A percentile compares a stretch with the other conserved stretches of the same genome.
These are phyloP conservation scores for Cybosia mesomella DNA, from an alignment of 2,888 invertebrate genomes.

Conservation along the genomic window DNA sequence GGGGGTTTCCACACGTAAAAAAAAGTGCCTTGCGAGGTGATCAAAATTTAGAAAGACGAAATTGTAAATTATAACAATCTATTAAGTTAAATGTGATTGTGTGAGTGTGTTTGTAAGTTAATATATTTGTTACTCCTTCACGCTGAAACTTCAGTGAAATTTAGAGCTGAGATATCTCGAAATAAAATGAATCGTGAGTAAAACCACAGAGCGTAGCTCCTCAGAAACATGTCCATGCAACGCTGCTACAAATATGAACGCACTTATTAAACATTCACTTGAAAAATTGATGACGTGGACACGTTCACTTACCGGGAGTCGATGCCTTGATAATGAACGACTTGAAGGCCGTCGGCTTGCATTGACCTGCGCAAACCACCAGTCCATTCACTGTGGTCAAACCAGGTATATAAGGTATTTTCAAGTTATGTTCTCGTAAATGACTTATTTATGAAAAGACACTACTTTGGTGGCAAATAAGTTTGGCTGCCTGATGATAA, in stretches of 20 bases:
- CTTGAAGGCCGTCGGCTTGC: slow-evolving; percentile 33
- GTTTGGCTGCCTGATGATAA: background rate
- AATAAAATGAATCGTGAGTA: background rate
- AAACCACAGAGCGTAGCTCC: background rate
- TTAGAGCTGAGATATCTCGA: too few relatives aligned
- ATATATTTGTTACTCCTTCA: too few relatives aligned
- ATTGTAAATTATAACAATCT: too few relatives aligned
- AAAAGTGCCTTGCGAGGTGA: too few relatives aligned
- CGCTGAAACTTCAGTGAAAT: too few relatives aligned
- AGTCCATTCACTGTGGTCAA: slow-evolving; percentile 18
- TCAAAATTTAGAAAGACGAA: too few relatives aligned
- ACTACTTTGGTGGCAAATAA: background rate
- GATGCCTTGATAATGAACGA: slow-evolving; percentile 33
- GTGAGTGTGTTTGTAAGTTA: too few relatives aligned
- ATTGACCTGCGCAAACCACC: slow-evolving; percentile 18
- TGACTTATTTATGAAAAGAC: background rate
- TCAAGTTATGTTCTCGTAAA: background rate
- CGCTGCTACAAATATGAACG: background rate
- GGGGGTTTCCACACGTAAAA: too few relatives aligned
- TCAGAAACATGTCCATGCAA: background rate
- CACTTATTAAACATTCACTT: slow-evolving; percentile 8
- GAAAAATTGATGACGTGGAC: slow-evolving; percentile 13
- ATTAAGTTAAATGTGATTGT: too few relatives aligned
- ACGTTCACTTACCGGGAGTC: slow-evolving; percentile 22
- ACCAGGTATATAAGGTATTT: slow-evolving; percentile 15